Evolutionary conservation across 2,113 vertebrate genomes (phyloP), one percentile per base, ranked within the genome.

Genomic region (Helogale parvula): DNA sequence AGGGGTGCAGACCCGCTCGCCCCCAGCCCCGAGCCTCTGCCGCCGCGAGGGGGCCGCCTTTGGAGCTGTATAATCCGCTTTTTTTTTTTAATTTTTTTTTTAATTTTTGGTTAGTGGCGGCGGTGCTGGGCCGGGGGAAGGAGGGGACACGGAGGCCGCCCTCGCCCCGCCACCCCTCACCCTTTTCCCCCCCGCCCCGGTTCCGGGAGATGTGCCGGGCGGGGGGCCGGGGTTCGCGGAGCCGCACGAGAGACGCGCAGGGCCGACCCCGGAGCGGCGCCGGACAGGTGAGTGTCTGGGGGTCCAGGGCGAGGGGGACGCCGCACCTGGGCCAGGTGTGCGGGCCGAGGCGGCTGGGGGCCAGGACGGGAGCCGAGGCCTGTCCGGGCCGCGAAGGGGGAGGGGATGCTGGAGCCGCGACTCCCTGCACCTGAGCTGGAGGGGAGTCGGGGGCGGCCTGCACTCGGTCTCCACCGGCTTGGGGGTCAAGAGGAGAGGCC

Each of bases 321-420:
- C 95, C 21, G 98, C 98, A 98, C 98, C 98, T 82, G 96, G 93
- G 88, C 93, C 94, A 97, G 99, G 98, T 98, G 93, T 98, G 97
- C 85, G 77, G 82, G 93, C 84, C 74, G 15, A 38, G 91, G 88
- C 52, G 80, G 80, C 74, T 16, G 25, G 65, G 91, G 33, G 33
- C 50, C 25, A 68, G 90, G 77, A 69, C 38, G 68, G 87, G n/a
- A 65, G 47, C 80, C 45, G 0, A 38, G 87, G 82, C 86, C 94
- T 69, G 65, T 31, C 76, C 29, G 4, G 29, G 90, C 86, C 50
- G 29, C 38, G 95, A 23, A 45, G 90, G 90, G 83, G 91, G 93
- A 83, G 41, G 91, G 93, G 96, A 77, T 17, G 66, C 92, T 31
- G 86, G 85, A 79, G 77, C 35, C 52, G 85, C 16, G 16, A 93